Evolutionary conservation across 2,797 vertebrate genomes (phyloP), one percentile per base, ranked within the genome.

Genomic region (Melanotaenia boesemani): DNA sequence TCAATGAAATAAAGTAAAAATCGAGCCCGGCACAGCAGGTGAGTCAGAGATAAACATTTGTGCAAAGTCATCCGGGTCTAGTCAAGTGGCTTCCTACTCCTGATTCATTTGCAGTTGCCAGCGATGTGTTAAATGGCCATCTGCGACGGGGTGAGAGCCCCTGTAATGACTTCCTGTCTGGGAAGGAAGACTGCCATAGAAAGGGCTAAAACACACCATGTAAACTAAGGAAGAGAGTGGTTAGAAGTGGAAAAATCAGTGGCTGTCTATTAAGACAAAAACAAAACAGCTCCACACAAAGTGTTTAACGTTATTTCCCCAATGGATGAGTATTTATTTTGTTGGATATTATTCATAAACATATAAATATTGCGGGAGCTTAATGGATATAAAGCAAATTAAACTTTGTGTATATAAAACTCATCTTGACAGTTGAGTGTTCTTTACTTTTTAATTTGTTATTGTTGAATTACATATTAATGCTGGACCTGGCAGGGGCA

Each of bases 111-210:
- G 88, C 80, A 59, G 89, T 82, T 90, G 88, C 90, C 91, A 91
- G 85, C 74, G 90, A 94, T 92, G 91, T 93, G 93, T 93, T 93
- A 93, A 93, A 93, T 91, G 88, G 79, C 93, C 93, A 92, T 93
- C 92, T 93, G 91, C 80, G 91, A 87, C 26, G 82, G 85, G 87
- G 85, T 89, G 85, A 91, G 86, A 81, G 87, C 81, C 78, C 72
- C 86, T 77, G 85, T 88, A 91, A 94, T 85, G 83, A 88, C 87
- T 94, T 92, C 84, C 89, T 89, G 86, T 89, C 86, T 90, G 84
- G 54, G 79, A 82, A 85, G 85, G 80, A 85, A 85, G 84, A 83
- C 67, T 62, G 79, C 77, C 48, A 36, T 68, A 61, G 76, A 75
- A 73, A 68, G 71, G 68, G 73, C 68, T 71, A 76, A 73, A 76